Conservation (phyloP, 2,888 invertebrate genomes). For the Trissonchulus latispiculum region DNA sequence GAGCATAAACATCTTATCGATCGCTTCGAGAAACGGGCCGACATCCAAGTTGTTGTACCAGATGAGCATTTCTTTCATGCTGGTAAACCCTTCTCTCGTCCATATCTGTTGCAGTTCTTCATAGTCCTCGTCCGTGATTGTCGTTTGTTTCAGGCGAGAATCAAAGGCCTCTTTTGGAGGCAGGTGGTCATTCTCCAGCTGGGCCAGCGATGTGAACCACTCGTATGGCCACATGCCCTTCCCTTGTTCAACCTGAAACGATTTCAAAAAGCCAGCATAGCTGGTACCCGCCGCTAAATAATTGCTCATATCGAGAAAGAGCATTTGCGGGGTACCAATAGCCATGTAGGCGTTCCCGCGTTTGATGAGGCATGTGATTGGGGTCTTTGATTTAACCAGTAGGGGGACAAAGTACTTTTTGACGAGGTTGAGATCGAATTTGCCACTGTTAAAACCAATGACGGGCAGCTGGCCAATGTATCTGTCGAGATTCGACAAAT, state of each 20-base stretch:
- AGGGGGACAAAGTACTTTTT: too few relatives aligned
- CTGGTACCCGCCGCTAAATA: not conserved
- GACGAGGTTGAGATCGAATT: too few relatives aligned
- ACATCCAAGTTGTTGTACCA: conserved; percentile 25
- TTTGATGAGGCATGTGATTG: too few relatives aligned
- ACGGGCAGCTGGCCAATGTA: not conserved
- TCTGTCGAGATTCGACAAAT: not conserved
- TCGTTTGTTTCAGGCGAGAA: not conserved
- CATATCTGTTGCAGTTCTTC: not conserved
- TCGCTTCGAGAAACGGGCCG: too few relatives aligned
- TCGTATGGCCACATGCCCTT: too few relatives aligned
- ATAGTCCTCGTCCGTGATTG: not conserved
- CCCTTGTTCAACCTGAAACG: not conserved
- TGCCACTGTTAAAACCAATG: conserved; percentile 8
- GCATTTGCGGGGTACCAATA: too few relatives aligned
- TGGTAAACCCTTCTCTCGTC: not conserved
- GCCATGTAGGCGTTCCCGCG: too few relatives aligned
- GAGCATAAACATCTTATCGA: too few relatives aligned
- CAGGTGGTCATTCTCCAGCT: too few relatives aligned
- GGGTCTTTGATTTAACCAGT: too few relatives aligned
- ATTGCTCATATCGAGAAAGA: too few relatives aligned
- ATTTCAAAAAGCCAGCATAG: not conserved
- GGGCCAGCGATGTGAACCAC: not conserved
- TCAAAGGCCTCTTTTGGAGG: too few relatives aligned
- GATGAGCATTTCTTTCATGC: conserved; percentile 17